Base-by-base conservation (phyloP, 1,140 invertebrate species). In the Cyclina sinensis region DNA sequence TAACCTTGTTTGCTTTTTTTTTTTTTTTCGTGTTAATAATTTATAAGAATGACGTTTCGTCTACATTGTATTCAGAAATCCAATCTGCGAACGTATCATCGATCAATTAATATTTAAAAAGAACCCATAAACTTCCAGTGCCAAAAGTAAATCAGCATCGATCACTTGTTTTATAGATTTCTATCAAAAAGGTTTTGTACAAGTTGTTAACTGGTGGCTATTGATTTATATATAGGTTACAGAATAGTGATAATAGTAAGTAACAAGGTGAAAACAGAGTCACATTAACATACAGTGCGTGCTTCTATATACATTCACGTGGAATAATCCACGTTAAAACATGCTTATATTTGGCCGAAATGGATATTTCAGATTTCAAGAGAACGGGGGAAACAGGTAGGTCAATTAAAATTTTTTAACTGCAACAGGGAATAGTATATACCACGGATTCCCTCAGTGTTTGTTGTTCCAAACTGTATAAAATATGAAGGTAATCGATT, bases 21-120 rank as follows among this genome's bases (percentile, higher is more conserved):
- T 21, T 57, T 21, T 57, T 57, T 14, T 57, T 57, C n/a, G n/a
- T 57, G 16, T 57, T 57, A 57, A 21, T 57, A 57, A 57, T 57
- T 57, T 21, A 21, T 57, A 14, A 57, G 16, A 57, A 57, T 14
- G 4, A 57, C 51, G 16, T 46, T 16, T 16, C 43, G 43, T 7
- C 16, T 9, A 9, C 16, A 21, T 21, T 57, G 14, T 57, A 57
- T 57, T 14, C 9, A 57, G 51, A 57, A 57, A 4, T 57, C 51
- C 51, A 11, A 21, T 46, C 43, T 9, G 16, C n/a, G 18, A 57
- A 27, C 57, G 27, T 21, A 62, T 54, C 4, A 62, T 62, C 57
- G 57, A 62, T 62, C n/a, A 62, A 62, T 62, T 62, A 62, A 62
- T 62, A 62, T 62, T 62, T 62, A 62, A 62, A 62, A 62, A 24